These are phyloP conservation scores for Aphis craccivora DNA, from an alignment of 1,140 invertebrate species.

Conservation along the genomic window DNA sequence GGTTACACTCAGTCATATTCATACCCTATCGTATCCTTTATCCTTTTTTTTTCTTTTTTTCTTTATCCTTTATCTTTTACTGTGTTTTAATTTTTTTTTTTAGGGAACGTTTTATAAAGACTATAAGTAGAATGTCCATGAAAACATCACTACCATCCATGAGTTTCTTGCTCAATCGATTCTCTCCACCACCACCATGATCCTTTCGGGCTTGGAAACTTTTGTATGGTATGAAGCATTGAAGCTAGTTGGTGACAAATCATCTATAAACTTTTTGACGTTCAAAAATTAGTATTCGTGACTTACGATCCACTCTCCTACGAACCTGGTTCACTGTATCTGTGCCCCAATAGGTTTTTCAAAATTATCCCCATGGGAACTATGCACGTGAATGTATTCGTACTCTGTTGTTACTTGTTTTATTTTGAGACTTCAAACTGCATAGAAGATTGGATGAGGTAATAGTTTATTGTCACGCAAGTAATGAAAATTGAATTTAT, in stretches of 20 bases:
- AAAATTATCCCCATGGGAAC: background rate
- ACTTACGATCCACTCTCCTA: background rate
- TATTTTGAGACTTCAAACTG: background rate
- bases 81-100: background rate
- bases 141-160: background rate
- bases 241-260: background rate
- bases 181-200: background rate
- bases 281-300: slow-evolving; percentile 25
- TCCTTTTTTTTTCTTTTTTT: too few relatives aligned
- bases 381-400: background rate
- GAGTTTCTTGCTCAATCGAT: background rate
- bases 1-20: too few relatives aligned
- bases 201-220: background rate
- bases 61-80: too few relatives aligned
- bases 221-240: background rate
- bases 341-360: background rate
- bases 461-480: background rate
- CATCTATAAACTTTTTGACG: background rate
- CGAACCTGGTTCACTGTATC: background rate
- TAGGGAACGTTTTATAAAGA: too few relatives aligned
- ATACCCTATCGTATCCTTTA: too few relatives aligned
- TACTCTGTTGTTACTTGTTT: background rate
- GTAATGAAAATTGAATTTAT: background rate
- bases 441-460: background rate
- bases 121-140: too few relatives aligned